Percentiles rank a stretch among this genome's conserved stretches.
Conservation (phyloP, 2,113 vertebrate species). For the Dicerorhinus sumatrensis region DNA sequence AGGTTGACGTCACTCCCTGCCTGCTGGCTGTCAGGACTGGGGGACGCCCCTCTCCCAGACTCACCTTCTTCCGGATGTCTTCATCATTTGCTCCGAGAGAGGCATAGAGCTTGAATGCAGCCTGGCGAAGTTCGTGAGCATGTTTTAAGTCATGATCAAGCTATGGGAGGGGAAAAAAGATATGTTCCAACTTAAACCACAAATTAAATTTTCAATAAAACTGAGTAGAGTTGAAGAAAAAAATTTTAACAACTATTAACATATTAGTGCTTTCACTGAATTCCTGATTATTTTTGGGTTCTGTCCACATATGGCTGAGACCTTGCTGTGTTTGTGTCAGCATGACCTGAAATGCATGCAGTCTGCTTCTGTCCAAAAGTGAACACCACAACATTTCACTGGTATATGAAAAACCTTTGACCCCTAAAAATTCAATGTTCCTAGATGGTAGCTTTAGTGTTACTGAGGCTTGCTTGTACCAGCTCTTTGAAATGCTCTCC, state of each 20-base stretch:
- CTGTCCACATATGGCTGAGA: background rate
- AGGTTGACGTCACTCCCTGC: constrained; percentile 80
- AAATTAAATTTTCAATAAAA: constrained; percentile 35
- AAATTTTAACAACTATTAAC: background rate
- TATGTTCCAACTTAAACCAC: constrained; percentile 42
- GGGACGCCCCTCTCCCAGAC: constrained; percentile 79
- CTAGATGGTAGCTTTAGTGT: background rate
- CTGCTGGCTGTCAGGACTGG: constrained; percentile 76
- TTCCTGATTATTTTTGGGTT: constrained; percentile 9
- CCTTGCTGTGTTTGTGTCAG: background rate
- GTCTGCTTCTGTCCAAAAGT: constrained; percentile 34
- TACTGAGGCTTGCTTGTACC: background rate
- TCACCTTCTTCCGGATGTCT: constrained; percentile 99
- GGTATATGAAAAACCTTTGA: background rate
- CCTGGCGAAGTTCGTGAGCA: constrained; percentile 97
- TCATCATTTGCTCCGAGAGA: constrained; percentile 98
- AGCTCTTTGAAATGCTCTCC: constrained; percentile 33
- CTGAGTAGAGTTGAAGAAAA: constrained; percentile 9
- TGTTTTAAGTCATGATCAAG: constrained; percentile 99
- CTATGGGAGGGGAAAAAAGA: constrained; percentile 83
- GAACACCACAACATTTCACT: background rate
- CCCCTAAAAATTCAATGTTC: background rate
- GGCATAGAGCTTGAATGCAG: constrained; percentile 99
- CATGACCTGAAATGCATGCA: background rate
- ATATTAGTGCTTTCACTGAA: background rate